These are phyloP conservation scores for Diploptera punctata DNA, from an alignment of 2,888 invertebrate species.

Conservation along the genomic window DNA sequence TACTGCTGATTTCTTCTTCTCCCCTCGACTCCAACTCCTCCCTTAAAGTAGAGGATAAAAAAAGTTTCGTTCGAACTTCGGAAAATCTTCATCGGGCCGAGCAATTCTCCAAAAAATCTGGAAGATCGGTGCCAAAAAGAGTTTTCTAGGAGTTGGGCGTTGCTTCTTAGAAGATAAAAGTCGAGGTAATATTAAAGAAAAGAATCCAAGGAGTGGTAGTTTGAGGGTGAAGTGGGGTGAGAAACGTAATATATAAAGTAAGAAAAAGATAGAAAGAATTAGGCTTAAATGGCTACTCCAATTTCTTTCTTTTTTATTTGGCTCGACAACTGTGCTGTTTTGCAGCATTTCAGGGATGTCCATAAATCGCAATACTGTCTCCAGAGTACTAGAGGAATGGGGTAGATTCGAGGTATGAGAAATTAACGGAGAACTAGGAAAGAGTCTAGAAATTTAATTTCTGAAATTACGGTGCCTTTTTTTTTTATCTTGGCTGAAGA, in stretches of 20 bases:
- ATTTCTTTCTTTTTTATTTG: conserved; percentile 21
- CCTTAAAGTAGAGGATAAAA: not conserved
- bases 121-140: conserved; percentile 42
- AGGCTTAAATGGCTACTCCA: conserved; percentile 38
- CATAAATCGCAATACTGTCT: conserved; percentile 11
- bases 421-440: not conserved
- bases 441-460: not conserved
- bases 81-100: conserved; percentile 42
- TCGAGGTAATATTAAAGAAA: conserved; percentile 42
- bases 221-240: conserved; percentile 3
- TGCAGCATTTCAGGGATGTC: not conserved
- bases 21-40: not conserved
- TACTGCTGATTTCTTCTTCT: conserved; percentile 43
- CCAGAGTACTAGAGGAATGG: not conserved
- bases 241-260: conserved; percentile 38
- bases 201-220: conserved; percentile 21
- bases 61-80: conserved; percentile 41
- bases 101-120: conserved; percentile 42
- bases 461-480: not conserved
- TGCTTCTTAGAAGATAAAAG: conserved; percentile 39
- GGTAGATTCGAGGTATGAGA: not conserved
- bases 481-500: not conserved
- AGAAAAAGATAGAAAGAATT: conserved; percentile 22
- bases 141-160: conserved; percentile 35
- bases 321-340: conserved; percentile 1